Evolutionary conservation across 2,797 vertebrate genomes (phyloP), one percentile per base, ranked within the genome.

Genomic region (Psittacula echo): DNA sequence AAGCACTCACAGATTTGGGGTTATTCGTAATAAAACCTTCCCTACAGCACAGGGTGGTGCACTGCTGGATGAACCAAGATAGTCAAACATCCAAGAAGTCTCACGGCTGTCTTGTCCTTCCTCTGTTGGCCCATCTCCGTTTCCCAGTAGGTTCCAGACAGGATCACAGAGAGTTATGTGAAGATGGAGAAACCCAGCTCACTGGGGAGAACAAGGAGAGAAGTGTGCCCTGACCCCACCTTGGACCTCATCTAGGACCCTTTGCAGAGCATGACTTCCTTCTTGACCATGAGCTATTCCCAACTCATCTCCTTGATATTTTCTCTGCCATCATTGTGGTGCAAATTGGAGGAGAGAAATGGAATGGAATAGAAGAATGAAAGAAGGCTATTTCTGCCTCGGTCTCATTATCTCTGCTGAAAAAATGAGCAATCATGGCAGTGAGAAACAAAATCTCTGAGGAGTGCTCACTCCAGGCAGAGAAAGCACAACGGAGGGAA

Each of bases 381-480:
- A 74, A 67, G 71, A 64, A 83, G 44, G 20, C n/a, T 62, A 61
- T 71, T 71, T 37, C 73, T 96, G 81, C 51, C 66, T 88, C 19
- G 0, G 71, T 91, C 91, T 95, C 86, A 73, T 95, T 80, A 89
- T 37, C 86, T 54, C 61, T 75, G 54, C 84, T 73, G 68, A 83
- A 95, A 91, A 96, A 95, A 77, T 17, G 72, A 89, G 81, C 88
- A 87, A 61, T 66, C 89, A 23, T 9, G 70, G 58, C 89, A 89
- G 81, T 42, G 73, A 86, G 86, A 85, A 93, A 91, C 62, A 89
- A 60, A 95, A 88, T 68, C 85, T 95, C 88, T 56, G 54, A 95
- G 88, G 82, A 87, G 17, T 13, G 75, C 32, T 92, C 58, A 78
- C 81, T 85, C 72, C 64, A 87, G 89, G 66, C 94, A 92, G 84